phyloP scores from a whole-genome alignment of 2,113 vertebrate genomes.

The Crotalus horridus region DNA sequence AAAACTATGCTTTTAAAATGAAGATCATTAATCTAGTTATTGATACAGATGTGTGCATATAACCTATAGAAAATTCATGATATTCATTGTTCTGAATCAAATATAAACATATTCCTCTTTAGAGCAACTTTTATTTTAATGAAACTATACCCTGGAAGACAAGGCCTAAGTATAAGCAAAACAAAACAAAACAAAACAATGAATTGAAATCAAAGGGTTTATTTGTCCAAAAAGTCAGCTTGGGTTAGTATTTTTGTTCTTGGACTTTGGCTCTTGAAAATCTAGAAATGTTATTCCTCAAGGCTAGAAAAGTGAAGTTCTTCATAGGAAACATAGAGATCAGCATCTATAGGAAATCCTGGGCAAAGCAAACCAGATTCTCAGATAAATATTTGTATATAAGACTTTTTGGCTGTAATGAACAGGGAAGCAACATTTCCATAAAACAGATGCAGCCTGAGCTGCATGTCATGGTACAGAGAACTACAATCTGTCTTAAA shows the following conservation, averaged over 20 bases:
- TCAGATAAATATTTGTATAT: slow-evolving; percentile 29
- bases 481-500: slow-evolving; percentile 25
- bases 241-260: background rate
- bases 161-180: background rate
- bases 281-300: background rate
- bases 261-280: background rate
- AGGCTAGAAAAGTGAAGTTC: background rate
- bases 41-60: background rate
- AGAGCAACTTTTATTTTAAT: background rate
- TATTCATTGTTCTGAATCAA: background rate
- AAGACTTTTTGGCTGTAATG: slow-evolving; percentile 10
- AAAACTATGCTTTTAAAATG: background rate
- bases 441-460: slow-evolving; percentile 16
- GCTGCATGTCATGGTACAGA: slow-evolving; percentile 16
- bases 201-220: background rate
- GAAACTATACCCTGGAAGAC: background rate
- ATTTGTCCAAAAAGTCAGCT: background rate
- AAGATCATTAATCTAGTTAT: background rate
- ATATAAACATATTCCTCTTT: background rate
- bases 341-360: slow-evolving; percentile 13
- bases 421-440: slow-evolving; percentile 22
- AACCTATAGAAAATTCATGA: background rate
- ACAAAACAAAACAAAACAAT: background rate
- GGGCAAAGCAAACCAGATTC: slow-evolving; percentile 1
- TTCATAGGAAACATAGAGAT: background rate